Evolutionary conservation across 2,113 vertebrate species (phyloP).

Genomic region (Thryonomys swinderianus): DNA sequence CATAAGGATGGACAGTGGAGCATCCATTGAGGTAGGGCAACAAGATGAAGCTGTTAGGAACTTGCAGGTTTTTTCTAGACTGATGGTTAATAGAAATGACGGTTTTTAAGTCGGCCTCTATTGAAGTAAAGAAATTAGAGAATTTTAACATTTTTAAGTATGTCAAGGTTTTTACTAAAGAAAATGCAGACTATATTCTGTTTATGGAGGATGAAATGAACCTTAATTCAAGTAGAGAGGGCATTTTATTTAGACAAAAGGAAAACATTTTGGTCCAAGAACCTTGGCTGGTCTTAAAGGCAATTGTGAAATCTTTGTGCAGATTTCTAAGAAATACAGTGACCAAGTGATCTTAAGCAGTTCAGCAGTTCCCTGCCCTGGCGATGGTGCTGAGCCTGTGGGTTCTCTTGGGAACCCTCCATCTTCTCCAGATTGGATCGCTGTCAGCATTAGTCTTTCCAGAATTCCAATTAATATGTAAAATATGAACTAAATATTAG

Average conservation of each 20-base stretch:
- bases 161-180: conserved; percentile 37
- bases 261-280: not conserved
- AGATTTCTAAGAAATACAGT: conserved; percentile 8
- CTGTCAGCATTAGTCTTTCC: conserved; percentile 11
- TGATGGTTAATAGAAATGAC: not conserved
- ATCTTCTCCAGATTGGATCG: conserved; percentile 9
- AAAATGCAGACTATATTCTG: conserved; percentile 12
- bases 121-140: conserved; percentile 4
- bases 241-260: conserved; percentile 28
- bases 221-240: not conserved
- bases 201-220: not conserved
- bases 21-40: conserved; percentile 88
- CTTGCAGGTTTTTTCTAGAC: not conserved
- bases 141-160: conserved; percentile 7
- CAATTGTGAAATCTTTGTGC: not conserved
- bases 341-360: not conserved
- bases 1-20: conserved; percentile 87
- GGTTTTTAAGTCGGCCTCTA: conserved; percentile 25
- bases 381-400: not conserved
- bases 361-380: not conserved
- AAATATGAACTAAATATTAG: conserved; percentile 19
- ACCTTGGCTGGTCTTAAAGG: not conserved
- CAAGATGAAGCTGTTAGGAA: not conserved
- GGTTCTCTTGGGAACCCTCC: not conserved
- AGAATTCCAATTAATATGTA: conserved; percentile 25